phyloP scores from a whole-genome alignment of 1,140 invertebrate species.

The Aphelinus certus region DNA sequence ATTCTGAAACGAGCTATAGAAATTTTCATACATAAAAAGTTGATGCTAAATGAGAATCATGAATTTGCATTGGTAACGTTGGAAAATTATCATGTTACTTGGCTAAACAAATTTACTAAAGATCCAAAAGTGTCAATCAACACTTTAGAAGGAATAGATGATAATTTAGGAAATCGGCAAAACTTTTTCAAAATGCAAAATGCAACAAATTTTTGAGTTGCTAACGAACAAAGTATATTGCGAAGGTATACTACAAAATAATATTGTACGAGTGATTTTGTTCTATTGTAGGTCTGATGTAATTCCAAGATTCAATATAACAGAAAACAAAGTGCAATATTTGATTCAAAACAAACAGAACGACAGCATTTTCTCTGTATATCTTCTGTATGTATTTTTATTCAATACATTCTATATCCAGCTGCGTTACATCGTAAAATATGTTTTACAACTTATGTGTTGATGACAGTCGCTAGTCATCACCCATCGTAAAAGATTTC shows the following conservation, averaged over 20 bases:
- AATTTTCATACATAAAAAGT: conserved; percentile 25
- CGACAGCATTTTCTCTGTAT: too few species aligned
- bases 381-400: conserved; percentile 50
- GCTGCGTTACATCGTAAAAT: conserved; percentile 48
- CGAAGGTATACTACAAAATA: not conserved
- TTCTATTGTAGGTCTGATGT: conserved; percentile 16
- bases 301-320: conserved; percentile 11
- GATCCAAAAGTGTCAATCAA: conserved; percentile 12
- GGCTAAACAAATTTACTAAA: conserved; percentile 13
- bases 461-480: conserved; percentile 48
- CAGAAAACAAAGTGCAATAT: not conserved
- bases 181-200: conserved; percentile 9
- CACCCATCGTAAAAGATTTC: conserved; percentile 31
- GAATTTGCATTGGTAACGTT: conserved; percentile 19
- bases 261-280: conserved; percentile 22
- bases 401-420: conserved; percentile 47
- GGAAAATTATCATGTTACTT: not conserved
- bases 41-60: too few species aligned
- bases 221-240: not conserved
- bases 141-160: conserved; percentile 12
- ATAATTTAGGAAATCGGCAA: not conserved
- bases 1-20: conserved; percentile 14
- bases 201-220: conserved; percentile 27
- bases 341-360: not conserved
- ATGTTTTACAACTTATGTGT: conserved; percentile 47